A percentile compares a stretch with the other conserved stretches of the same genome.
phyloP scores from a whole-genome alignment of 2,797 vertebrate species.

The Sebastes taczanowskii region DNA sequence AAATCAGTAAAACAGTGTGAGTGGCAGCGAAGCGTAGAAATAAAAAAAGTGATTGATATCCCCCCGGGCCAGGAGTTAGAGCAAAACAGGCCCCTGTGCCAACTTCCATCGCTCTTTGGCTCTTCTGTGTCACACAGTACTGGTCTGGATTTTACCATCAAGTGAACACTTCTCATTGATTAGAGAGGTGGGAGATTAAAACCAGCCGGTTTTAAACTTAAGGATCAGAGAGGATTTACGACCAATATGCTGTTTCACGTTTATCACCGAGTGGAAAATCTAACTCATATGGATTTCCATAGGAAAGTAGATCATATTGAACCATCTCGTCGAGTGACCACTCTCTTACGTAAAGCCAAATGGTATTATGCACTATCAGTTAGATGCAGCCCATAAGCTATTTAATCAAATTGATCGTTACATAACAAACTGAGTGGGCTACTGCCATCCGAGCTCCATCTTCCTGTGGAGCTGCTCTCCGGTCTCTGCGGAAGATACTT shows the following conservation, averaged over 20 bases:
- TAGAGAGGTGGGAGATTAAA: constrained; percentile 15
- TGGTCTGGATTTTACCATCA: constrained; percentile 3
- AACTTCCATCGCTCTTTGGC: constrained; percentile 3
- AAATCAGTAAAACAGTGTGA: constrained; percentile 44
- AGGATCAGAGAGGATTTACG: background rate
- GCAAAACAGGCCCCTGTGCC: constrained; percentile 2
- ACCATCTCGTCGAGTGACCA: constrained; percentile 39
- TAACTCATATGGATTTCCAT: constrained; percentile 19
- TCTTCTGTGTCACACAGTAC: constrained; percentile 10
- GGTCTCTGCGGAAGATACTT: constrained; percentile 65
- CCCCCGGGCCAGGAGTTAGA: background rate
- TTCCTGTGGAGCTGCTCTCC: constrained; percentile 64
- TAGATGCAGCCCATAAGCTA: constrained; percentile 65
- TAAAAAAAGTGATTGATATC: constrained; percentile 42
- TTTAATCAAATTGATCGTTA: constrained; percentile 79
- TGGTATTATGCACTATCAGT: constrained; percentile 49
- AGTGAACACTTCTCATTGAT: background rate
- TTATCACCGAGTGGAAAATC: constrained; percentile 22
- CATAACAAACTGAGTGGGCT: constrained; percentile 77
- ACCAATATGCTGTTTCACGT: constrained; percentile 9
- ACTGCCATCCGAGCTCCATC: constrained; percentile 66
- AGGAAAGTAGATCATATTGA: background rate
- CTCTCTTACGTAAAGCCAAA: constrained; percentile 60
- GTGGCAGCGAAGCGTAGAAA: constrained; percentile 21
- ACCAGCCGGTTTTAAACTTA: background rate